phyloP scores from a whole-genome alignment of 1,140 invertebrate genomes.

The Pachypsylla venusta region DNA sequence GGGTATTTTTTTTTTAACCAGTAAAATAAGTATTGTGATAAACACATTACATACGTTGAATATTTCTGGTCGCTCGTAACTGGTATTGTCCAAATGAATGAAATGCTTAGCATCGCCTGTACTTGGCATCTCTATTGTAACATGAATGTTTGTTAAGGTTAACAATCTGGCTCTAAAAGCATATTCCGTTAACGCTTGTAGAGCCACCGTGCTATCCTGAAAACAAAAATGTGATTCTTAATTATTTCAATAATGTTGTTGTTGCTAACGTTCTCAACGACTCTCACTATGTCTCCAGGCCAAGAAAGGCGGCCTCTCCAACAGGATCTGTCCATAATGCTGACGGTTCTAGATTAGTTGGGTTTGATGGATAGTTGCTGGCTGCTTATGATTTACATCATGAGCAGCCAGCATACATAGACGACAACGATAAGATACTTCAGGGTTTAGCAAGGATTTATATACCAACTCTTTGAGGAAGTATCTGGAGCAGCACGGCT shows the following conservation, averaged over 20 bases:
- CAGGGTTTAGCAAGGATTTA: too few species aligned
- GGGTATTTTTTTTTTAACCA: background rate
- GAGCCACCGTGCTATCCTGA: slow-evolving; percentile 41
- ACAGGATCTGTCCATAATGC: too few species aligned
- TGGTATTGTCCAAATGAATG: slow-evolving; percentile 25
- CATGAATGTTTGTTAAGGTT: slow-evolving; percentile 39
- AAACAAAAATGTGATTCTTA: slow-evolving; percentile 16
- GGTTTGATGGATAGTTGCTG: too few species aligned
- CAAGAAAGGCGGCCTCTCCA: too few species aligned
- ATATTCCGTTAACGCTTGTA: slow-evolving; percentile 42
- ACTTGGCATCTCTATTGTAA: slow-evolving; percentile 34
- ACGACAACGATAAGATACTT: too few species aligned
- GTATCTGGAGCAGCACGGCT: too few species aligned
- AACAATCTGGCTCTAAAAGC: slow-evolving; percentile 39
- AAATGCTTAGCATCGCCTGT: slow-evolving; percentile 22
- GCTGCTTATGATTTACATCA: too few species aligned
- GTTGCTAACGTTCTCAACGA: too few species aligned
- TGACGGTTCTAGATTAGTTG: too few species aligned
- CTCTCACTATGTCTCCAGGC: too few species aligned
- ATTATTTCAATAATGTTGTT: background rate
- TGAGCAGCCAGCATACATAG: too few species aligned
- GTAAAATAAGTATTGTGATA: background rate
- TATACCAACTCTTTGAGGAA: too few species aligned
- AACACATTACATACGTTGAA: slow-evolving; percentile 17
- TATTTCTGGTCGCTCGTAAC: slow-evolving; percentile 4